Evolutionary conservation across 1,140 invertebrate genomes (phyloP), one percentile per base, ranked within the genome.

Genomic region (Sweltsa coloradensis): DNA sequence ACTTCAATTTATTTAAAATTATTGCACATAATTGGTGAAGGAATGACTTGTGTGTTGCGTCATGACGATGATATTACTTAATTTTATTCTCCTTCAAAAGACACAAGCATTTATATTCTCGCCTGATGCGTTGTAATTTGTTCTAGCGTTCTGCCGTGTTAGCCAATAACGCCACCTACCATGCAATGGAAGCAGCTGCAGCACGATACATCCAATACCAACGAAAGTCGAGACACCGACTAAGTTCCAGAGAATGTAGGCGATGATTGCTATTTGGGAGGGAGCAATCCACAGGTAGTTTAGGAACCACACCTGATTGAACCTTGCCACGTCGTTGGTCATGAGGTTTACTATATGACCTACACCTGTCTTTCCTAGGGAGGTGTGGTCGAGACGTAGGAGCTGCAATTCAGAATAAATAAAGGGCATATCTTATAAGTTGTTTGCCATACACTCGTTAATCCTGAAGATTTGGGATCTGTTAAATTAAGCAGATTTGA

Each of bases 311-410:
- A 69, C 65, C 6, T 73, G 55, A 62, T 79, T 77, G 52, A 79
- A 78, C 48, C 78, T 64, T 50, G 73, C 79, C 11, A 79, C 75
- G 57, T 89, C 86, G 58, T 89, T 89, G 1, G 85, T 84, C 39
- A 90, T 69, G 3, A 89, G 63, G 66, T 90, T 90, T 2, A 89
- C 83, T 48, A 91, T 78, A 66, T 91, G 88, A 0, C 88, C 88
- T 2, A 81, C 75, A 5, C 86, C 85, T 2, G 85, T 85, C 52
- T 84, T 74, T 0, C 77, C 77, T 21, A 91, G 54, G 0, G 86
- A 78, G 0, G 71, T 75, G 45, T 69, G 69, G 50, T 74, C 81
- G 2, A 84, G 56, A 9, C 68, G 66, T 3, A 82, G 60, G 0
- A 77, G 68, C 75, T 73, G 43, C 11, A 54, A 61, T 6, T 11